Evolutionary conservation across 1,140 invertebrate species (phyloP).

Genomic region (Homarus americanus): DNA sequence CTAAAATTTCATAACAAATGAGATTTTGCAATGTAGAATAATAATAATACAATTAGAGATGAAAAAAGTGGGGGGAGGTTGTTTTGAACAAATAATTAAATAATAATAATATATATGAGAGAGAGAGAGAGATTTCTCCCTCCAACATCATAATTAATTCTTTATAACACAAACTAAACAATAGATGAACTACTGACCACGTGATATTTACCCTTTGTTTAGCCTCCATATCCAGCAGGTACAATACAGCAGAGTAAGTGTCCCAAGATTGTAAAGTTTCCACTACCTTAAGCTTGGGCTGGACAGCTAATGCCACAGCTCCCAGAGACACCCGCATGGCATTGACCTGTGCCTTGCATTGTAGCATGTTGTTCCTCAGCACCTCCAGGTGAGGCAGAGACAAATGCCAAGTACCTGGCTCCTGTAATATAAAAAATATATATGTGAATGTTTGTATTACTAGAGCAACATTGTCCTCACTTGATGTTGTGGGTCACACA

Average conservation of each 20-base stretch:
- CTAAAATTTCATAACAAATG: neutral
- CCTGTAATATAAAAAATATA: slow-evolving; percentile 7
- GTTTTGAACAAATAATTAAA: no score
- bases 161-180: no score
- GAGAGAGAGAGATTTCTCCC: no score
- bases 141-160: no score
- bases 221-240: slow-evolving; percentile 37
- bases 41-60: neutral
- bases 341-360: neutral
- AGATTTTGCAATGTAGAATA: no score
- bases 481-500: no score
- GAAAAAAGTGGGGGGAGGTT: no score
- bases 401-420: neutral
- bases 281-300: slow-evolving; percentile 31
- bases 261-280: slow-evolving; percentile 7
- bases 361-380: slow-evolving; percentile 27
- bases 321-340: slow-evolving; percentile 37
- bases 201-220: slow-evolving; percentile 45
- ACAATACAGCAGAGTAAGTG: slow-evolving; percentile 2
- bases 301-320: slow-evolving; percentile 22
- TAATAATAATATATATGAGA: no score
- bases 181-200: no score
- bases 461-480: no score
- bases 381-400: slow-evolving; percentile 37
- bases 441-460: no score